Conservation (phyloP, 2,797 vertebrate species). For the Coranthus polyacanthus region DNA sequence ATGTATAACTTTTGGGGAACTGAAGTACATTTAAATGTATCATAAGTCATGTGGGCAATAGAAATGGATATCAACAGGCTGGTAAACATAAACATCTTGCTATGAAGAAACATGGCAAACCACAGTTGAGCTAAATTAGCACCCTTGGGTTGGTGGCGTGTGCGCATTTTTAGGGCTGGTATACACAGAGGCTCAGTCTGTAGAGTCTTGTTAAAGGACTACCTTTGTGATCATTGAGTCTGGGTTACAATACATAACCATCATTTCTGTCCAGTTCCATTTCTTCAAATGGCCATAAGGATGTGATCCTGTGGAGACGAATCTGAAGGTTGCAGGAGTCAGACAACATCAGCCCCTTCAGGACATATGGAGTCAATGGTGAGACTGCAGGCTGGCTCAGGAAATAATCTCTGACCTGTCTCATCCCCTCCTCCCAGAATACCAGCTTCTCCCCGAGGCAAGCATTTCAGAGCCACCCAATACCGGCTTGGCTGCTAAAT, state of each 20-base stretch:
- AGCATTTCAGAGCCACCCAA: neutral
- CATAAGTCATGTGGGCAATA: conserved; percentile 4
- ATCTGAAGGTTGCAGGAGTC: conserved; percentile 27
- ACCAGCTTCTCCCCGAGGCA: conserved; percentile 7
- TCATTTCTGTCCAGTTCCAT: neutral
- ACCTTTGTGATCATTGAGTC: conserved; percentile 18
- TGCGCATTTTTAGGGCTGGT: conserved; percentile 19
- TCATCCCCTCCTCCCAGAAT: conserved; percentile 13
- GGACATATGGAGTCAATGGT: conserved; percentile 13
- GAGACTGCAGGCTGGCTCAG: conserved; percentile 18
- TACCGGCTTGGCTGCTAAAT: neutral
- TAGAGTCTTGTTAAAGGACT: conserved; percentile 40
- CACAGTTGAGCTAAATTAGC: conserved; percentile 30
- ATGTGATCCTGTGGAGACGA: conserved; percentile 1
- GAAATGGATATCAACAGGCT: conserved; percentile 34
- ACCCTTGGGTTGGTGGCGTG: conserved; percentile 18
- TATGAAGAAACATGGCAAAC: conserved; percentile 41
- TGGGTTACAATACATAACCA: conserved; percentile 27
- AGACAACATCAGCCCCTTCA: conserved; percentile 2
- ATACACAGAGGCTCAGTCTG: conserved; percentile 11
- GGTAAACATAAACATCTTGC: conserved; percentile 29
- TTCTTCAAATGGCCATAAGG: conserved; percentile 9
- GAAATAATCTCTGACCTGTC: conserved; percentile 41
- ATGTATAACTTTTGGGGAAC: no score
- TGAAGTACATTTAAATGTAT: no score